These are phyloP conservation scores for Pseudoips prasinana DNA, from an alignment of 2,888 invertebrate species.

Conservation along the genomic window DNA sequence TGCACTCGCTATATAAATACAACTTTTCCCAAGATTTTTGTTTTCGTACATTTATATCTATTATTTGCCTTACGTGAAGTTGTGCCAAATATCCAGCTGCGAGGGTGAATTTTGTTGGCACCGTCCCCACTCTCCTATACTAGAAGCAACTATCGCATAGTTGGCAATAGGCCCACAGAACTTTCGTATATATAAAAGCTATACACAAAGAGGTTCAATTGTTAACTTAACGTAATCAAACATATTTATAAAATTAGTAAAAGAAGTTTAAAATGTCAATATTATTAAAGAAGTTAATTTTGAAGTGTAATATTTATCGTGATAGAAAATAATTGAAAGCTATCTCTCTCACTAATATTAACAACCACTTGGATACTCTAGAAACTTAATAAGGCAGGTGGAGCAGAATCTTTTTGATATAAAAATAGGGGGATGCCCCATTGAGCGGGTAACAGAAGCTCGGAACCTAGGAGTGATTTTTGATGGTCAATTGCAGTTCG, in stretches of 20 bases:
- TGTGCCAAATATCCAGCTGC: slow-evolving; percentile 31
- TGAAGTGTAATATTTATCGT: too few species aligned
- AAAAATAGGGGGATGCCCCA: too few species aligned
- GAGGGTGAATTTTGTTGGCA: slow-evolving; percentile 38
- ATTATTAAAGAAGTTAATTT: too few species aligned
- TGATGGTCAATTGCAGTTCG: too few species aligned
- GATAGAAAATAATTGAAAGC: too few species aligned
- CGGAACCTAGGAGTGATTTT: too few species aligned
- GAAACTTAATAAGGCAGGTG: too few species aligned
- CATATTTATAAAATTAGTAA: slow-evolving; percentile 2
- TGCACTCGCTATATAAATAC: neutral
- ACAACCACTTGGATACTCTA: too few species aligned
- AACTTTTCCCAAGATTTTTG: slow-evolving; percentile 11
- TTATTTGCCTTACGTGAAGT: slow-evolving; percentile 29
- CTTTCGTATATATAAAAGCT: slow-evolving; percentile 23
- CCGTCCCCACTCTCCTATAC: slow-evolving; percentile 22
- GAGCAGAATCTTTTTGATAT: too few species aligned
- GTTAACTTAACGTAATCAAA: slow-evolving; percentile 17
- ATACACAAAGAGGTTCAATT: slow-evolving; percentile 27
- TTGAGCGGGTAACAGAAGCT: too few species aligned
- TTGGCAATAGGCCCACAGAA: slow-evolving; percentile 40
- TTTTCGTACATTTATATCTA: slow-evolving; percentile 15
- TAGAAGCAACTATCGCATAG: slow-evolving; percentile 31
- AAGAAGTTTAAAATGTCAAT: too few species aligned
- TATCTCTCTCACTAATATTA: too few species aligned